Conservation (phyloP, 2,888 invertebrate genomes). For the Drosophila neonasuta region DNA sequence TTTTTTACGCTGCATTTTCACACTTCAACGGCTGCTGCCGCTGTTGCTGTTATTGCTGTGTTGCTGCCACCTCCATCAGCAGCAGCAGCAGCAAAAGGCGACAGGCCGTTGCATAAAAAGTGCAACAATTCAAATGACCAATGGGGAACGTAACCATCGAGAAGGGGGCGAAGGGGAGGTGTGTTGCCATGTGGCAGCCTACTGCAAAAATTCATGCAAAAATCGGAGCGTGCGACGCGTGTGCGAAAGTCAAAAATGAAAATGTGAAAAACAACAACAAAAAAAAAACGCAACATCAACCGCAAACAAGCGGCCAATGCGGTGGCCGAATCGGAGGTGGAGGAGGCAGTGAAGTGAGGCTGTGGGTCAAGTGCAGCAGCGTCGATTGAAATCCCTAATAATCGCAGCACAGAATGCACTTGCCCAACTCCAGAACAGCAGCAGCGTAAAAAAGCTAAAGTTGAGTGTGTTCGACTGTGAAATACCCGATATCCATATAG, state of each 20-base stretch:
- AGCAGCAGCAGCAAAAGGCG: constrained; percentile 33
- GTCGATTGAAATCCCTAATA: constrained; percentile 76
- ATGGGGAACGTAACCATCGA: neutral
- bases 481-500: too few relatives aligned
- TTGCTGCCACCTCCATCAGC: constrained; percentile 22
- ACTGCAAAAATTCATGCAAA: constrained; percentile 74
- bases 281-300: constrained; percentile 62
- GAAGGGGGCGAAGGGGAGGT: neutral
- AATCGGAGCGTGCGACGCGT: constrained; percentile 58
- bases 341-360: neutral
- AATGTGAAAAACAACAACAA: constrained; percentile 18
- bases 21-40: constrained; percentile 64
- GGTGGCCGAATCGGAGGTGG: neutral
- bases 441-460: neutral
- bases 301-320: constrained; percentile 65
- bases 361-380: constrained; percentile 66
- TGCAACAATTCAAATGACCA: constrained; percentile 76
- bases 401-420: constrained; percentile 72
- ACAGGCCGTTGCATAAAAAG: constrained; percentile 72
- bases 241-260: constrained; percentile 33
- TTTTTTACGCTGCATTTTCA: constrained; percentile 68
- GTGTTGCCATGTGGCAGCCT: constrained; percentile 43
- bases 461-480: too few relatives aligned
- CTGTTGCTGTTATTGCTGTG: neutral
- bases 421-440: constrained; percentile 32